Evolutionary conservation across 2,888 invertebrate genomes (phyloP).

Genomic region (Panopea generosa): DNA sequence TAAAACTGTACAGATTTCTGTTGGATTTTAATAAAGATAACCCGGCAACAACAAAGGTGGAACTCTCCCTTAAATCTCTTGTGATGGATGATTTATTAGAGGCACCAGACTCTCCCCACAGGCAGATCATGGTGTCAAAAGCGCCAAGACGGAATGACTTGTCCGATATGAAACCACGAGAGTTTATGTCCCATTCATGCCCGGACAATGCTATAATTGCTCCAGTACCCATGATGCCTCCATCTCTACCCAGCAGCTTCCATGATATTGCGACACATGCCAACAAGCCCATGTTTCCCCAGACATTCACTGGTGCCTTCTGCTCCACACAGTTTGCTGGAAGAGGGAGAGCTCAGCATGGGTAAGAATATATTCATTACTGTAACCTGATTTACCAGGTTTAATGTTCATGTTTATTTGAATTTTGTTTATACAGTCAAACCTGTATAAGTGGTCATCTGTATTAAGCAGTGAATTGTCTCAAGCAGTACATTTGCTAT

Average conservation of each 20-base stretch:
- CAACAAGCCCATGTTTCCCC: conserved; percentile 34
- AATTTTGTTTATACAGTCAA: no score
- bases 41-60: conserved; percentile 90
- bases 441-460: no score
- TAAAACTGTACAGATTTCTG: conserved; percentile 93
- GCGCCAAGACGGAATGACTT: conserved; percentile 52
- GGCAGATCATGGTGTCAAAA: conserved; percentile 90
- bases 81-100: conserved; percentile 96
- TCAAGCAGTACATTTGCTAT: no score
- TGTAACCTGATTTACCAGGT: no score
- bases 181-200: conserved; percentile 92
- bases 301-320: conserved; percentile 27
- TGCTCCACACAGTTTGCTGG: conserved; percentile 10
- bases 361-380: conserved; percentile 17
- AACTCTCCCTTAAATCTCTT: conserved; percentile 91
- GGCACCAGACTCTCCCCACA: conserved; percentile 91
- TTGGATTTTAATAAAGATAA: conserved; percentile 90
- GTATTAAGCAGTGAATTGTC: no score
- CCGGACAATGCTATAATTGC: conserved; percentile 86
- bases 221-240: conserved; percentile 87
- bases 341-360: conserved; percentile 15
- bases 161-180: conserved; percentile 47
- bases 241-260: conserved; percentile 81
- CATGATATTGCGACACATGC: conserved; percentile 57
- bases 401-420: no score